Evolutionary conservation across 2,113 vertebrate genomes (phyloP).

Genomic region (Ellobius talpinus): DNA sequence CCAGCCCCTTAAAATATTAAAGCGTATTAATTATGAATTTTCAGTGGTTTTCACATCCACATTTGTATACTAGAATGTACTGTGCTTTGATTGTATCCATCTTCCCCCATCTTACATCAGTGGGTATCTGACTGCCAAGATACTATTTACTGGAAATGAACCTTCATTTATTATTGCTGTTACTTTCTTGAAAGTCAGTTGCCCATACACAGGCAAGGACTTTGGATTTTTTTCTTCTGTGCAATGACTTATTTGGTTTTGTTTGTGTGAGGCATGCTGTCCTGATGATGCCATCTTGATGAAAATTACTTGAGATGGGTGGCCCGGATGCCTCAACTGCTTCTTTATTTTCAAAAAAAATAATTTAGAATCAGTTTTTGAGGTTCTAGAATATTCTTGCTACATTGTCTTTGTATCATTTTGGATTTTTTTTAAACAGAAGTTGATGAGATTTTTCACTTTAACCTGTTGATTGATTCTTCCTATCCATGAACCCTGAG

Average conservation of each 20-base stretch:
- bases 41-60: neutral
- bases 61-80: neutral
- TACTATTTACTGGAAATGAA: neutral
- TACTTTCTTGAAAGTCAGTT: neutral
- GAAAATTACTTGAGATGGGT: neutral
- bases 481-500: neutral
- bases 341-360: neutral
- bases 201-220: neutral
- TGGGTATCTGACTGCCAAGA: neutral
- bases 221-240: neutral
- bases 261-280: neutral
- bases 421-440: neutral
- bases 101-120: neutral
- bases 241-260: neutral
- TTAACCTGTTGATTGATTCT: neutral
- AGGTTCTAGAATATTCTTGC: neutral
- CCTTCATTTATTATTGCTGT: neutral
- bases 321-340: neutral
- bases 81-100: neutral
- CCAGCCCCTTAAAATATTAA: neutral
- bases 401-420: neutral
- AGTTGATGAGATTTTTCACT: neutral
- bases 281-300: neutral
- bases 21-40: neutral
- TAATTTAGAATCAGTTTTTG: neutral